Evolutionary conservation across 2,888 invertebrate species (phyloP).

Genomic region (Dyspetes luteomarginatus): DNA sequence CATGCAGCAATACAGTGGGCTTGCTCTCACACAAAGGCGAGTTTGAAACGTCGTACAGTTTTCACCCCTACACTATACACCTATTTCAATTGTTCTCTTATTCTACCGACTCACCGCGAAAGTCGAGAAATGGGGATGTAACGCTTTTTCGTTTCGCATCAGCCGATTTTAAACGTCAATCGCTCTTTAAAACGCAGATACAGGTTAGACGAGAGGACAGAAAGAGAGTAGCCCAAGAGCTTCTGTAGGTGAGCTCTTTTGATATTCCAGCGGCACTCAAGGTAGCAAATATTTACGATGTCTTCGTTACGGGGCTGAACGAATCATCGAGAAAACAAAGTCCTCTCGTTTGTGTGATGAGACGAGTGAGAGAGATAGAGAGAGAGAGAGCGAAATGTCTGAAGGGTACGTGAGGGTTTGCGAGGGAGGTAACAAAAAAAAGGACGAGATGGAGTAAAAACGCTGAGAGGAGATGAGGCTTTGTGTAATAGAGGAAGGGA

Average conservation of each 20-base stretch:
- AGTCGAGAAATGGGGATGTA: background rate
- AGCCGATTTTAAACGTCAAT: background rate
- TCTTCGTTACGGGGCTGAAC: conserved; percentile 56
- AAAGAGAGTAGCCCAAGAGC: conserved; percentile 8
- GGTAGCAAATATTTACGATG: conserved; percentile 81
- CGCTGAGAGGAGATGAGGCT: conserved; percentile 31
- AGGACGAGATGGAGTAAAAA: conserved; percentile 1
- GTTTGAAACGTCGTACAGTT: too few species aligned
- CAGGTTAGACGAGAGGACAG: background rate
- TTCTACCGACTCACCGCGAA: too few species aligned
- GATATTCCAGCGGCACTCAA: conserved; percentile 77
- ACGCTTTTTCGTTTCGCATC: conserved; percentile 28
- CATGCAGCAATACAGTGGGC: too few species aligned
- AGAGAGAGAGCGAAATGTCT: background rate
- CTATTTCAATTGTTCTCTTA: too few species aligned
- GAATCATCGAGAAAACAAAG: conserved; percentile 76
- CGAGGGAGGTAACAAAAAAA: conserved; percentile 1
- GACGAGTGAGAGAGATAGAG: conserved; percentile 34
- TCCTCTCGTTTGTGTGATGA: conserved; percentile 61
- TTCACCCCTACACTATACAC: too few species aligned
- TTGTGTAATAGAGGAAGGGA: conserved; percentile 19
- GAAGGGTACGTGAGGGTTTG: conserved; percentile 11
- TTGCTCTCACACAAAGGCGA: too few species aligned
- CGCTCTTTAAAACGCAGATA: conserved; percentile 9
- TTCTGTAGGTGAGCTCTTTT: conserved; percentile 68